Conservation (phyloP, 2,113 vertebrate genomes). For the Zosterops pallidus region DNA sequence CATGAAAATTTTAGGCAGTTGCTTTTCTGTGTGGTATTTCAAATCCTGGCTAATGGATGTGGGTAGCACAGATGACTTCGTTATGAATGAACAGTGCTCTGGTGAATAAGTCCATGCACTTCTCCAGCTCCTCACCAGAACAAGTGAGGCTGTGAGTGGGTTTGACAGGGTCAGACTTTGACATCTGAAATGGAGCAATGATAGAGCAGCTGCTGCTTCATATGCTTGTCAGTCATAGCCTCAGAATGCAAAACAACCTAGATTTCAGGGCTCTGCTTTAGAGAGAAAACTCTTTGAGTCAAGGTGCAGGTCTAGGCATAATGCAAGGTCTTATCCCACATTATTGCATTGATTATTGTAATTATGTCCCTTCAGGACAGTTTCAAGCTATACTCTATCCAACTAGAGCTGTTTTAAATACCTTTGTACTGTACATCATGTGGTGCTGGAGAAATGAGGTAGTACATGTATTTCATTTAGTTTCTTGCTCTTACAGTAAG, state of each 20-base stretch:
- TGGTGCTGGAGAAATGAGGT: constrained; percentile 16
- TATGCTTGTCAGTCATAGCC: neutral
- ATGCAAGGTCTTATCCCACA: constrained; percentile 38
- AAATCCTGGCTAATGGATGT: neutral
- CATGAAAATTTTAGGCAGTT: constrained; percentile 12
- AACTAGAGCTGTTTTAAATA: constrained; percentile 69
- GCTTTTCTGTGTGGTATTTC: neutral
- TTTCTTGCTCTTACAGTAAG: constrained; percentile 53
- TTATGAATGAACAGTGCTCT: constrained; percentile 1
- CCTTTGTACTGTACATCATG: constrained; percentile 37
- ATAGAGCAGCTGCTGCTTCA: neutral
- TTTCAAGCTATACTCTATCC: constrained; percentile 46
- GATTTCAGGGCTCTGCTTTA: neutral
- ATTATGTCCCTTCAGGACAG: constrained; percentile 60
- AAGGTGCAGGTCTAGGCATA: constrained; percentile 47
- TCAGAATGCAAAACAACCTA: neutral
- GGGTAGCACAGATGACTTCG: neutral
- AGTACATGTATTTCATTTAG: neutral
- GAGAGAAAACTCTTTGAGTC: neutral
- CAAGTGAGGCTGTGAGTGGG: neutral
- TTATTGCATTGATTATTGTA: constrained; percentile 63
- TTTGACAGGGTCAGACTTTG: neutral
- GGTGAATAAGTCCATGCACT: neutral
- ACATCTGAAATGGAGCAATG: neutral
- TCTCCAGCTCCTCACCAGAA: neutral